Conservation (phyloP, 1,140 invertebrate species). For the Listronotus oregonensis region DNA sequence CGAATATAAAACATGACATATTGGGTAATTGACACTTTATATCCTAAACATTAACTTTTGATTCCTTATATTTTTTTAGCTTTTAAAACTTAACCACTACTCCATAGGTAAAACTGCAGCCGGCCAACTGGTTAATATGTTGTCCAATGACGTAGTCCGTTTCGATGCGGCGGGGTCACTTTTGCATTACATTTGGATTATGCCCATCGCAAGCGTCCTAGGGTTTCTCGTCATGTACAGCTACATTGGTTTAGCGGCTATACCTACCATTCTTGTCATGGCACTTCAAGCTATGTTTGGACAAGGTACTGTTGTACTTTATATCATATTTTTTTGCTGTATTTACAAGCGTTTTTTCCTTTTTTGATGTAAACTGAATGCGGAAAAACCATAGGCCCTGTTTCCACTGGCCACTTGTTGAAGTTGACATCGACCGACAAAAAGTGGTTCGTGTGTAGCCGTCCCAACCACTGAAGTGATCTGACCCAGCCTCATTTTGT, state of each 20-base stretch:
- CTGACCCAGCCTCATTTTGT: no score
- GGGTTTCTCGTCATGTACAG: slow-evolving; percentile 76
- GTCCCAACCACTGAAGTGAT: no score
- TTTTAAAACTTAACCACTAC: slow-evolving; percentile 43
- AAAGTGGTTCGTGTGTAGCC: no score
- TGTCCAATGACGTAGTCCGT: slow-evolving; percentile 77
- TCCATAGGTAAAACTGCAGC: slow-evolving; percentile 60
- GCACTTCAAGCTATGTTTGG: slow-evolving; percentile 66
- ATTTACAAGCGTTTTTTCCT: no score
- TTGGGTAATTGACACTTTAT: no score
- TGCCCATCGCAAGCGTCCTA: slow-evolving; percentile 57
- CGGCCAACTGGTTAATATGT: slow-evolving; percentile 83
- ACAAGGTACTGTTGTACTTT: slow-evolving; percentile 59
- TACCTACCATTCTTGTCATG: slow-evolving; percentile 66
- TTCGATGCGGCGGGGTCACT: slow-evolving; percentile 62
- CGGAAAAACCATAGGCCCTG: no score
- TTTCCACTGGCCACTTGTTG: no score
- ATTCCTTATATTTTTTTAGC: slow-evolving; percentile 29
- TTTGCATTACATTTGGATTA: slow-evolving; percentile 58
- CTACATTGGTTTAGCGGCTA: slow-evolving; percentile 62
- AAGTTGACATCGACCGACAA: no score
- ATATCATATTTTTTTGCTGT: no score
- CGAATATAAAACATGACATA: no score
- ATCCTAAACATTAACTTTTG: no score
- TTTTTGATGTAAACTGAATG: no score